These are phyloP conservation scores for Leucophenga varia DNA, from an alignment of 1,140 invertebrate genomes.

Conservation along the genomic window DNA sequence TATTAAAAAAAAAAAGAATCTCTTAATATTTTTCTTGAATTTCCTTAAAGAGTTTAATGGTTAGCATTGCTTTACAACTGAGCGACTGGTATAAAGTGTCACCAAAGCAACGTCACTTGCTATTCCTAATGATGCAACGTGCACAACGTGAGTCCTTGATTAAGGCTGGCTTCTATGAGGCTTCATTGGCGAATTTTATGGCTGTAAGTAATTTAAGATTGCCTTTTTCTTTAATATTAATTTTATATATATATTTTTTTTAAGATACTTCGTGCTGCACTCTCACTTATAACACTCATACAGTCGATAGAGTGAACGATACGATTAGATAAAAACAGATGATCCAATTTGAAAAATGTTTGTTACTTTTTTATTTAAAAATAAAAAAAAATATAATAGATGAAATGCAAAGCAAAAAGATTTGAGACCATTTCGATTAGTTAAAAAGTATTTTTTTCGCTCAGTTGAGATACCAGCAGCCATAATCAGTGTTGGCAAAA, in stretches of 20 bases:
- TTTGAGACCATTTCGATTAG: no score
- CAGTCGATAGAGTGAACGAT: conserved; percentile 29
- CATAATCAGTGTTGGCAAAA: no score
- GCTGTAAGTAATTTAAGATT: conserved; percentile 25
- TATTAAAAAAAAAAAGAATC: background rate
- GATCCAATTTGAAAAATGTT: no score
- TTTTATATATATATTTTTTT: background rate
- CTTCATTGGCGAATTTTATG: conserved; percentile 44
- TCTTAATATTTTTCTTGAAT: background rate
- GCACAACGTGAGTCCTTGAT: conserved; percentile 37
- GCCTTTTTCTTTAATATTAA: background rate
- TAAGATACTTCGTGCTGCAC: conserved; percentile 31
- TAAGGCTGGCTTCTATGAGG: conserved; percentile 49
- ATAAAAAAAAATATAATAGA: no score
- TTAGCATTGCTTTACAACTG: conserved; percentile 33
- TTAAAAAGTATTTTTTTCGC: no score
- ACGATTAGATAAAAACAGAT: no score
- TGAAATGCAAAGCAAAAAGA: no score
- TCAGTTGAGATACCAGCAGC: no score
- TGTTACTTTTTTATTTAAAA: no score
- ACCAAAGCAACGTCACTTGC: conserved; percentile 24
- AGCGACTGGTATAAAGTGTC: conserved; percentile 34
- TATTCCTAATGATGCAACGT: conserved; percentile 37
- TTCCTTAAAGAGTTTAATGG: conserved; percentile 31
- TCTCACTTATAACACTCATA: conserved; percentile 35